These are phyloP conservation scores for Pangasius sanitwongsei DNA, from an alignment of 2,797 vertebrate genomes.

Conservation along the genomic window DNA sequence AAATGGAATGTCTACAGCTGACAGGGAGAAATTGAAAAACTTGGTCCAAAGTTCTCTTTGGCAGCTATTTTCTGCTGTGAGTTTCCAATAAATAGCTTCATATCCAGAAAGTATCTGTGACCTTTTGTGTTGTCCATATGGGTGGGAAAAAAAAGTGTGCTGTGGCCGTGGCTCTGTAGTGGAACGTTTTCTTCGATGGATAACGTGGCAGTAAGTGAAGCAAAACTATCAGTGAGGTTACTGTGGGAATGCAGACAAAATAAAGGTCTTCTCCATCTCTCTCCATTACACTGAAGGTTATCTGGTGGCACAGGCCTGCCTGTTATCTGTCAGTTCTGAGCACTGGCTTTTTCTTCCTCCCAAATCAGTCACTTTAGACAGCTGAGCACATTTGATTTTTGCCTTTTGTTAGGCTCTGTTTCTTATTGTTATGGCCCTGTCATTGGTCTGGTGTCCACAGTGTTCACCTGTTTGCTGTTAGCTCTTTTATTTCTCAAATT, in stretches of 20 bases:
- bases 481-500: neutral
- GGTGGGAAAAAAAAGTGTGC: neutral
- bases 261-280: constrained; percentile 46
- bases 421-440: neutral
- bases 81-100: neutral
- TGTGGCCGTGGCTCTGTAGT: neutral
- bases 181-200: constrained; percentile 22
- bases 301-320: constrained; percentile 19
- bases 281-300: constrained; percentile 46
- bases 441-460: neutral
- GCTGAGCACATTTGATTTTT: constrained; percentile 1
- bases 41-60: neutral
- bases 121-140: constrained; percentile 20
- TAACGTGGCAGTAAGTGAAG: constrained; percentile 28
- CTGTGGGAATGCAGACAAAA: constrained; percentile 36
- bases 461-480: neutral
- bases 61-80: constrained; percentile 6
- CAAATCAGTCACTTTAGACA: constrained; percentile 13
- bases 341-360: constrained; percentile 2
- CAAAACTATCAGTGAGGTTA: constrained; percentile 41
- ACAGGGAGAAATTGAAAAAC: constrained; percentile 10
- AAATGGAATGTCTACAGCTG: neutral
- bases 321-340: constrained; percentile 39
- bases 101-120: constrained; percentile 13
- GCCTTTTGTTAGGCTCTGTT: neutral